Evolutionary conservation across 2,113 vertebrate species (phyloP), one percentile per base, ranked within the genome.

Genomic region (Pao palembangensis): DNA sequence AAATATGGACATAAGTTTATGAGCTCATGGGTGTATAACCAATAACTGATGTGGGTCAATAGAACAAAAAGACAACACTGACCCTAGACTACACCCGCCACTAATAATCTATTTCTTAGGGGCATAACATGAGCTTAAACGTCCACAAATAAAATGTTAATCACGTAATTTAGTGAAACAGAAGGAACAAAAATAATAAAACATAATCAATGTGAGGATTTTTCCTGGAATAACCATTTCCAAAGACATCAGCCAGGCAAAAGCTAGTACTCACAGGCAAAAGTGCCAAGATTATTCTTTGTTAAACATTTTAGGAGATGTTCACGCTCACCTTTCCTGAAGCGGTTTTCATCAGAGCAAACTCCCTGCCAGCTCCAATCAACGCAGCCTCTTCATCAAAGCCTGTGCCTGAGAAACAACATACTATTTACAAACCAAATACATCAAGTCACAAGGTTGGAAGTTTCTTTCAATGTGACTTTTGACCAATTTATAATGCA

Each of bases 371-470:
- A 58, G 97, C 96, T 89, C 94, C 96, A 51, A 98, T 92, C 81
- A 98, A 65, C 12, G 96, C 96, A 61, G 96, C 95, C 67, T 98
- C 97, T 78, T 99, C 97, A 90, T 99, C 96, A 91, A 98, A 99
- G 60, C 97, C 96, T 48, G 97, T 99, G 88, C 96, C 97, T 99
- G 72, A 55, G 55, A 86, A 75, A 70, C 15, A 73, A 71, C 16
- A 76, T 23, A 42, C 14, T 17, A 34, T 69, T 80, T 50, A 73
- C 48, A 73, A 73, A 28, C 21, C 47, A 67, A 46, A 68, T 42
- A 51, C 23, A 69, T 28, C 52, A 50, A 10, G 23, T 55, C 18
- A 71, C 57, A 57, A 34, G 46, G 10, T 42, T 70, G 21, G 18
- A 56, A 14, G 13, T 44, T 18, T 28, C 4, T 18, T 28, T 8